These are phyloP conservation scores for Cryptocheilus praepositus DNA, from an alignment of 2,888 invertebrate genomes.

Conservation along the genomic window DNA sequence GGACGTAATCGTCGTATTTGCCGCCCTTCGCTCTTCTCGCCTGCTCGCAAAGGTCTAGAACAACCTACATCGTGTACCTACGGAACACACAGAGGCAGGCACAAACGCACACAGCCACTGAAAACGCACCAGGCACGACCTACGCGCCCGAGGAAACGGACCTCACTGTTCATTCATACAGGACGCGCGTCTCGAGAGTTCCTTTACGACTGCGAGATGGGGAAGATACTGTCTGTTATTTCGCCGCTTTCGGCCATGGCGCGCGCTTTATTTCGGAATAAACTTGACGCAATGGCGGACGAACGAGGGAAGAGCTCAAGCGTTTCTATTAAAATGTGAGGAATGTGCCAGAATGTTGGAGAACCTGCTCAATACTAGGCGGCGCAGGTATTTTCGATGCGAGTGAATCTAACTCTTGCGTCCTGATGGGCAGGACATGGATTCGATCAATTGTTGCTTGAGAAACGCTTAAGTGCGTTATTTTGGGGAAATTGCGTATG, in stretches of 20 bases:
- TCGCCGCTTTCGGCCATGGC: slow-evolving; percentile 13
- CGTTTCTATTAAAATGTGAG: no score
- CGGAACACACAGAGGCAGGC: no score
- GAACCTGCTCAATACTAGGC: no score
- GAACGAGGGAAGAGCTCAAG: no score
- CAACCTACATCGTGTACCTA: slow-evolving; percentile 19
- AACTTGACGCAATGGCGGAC: no score
- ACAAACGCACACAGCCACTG: background rate
- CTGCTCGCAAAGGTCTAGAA: slow-evolving; percentile 19
- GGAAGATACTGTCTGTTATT: slow-evolving; percentile 17
- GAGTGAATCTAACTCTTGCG: no score
- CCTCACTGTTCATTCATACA: slow-evolving; percentile 45
- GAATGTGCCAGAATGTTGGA: no score
- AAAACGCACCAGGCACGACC: slow-evolving; percentile 17
- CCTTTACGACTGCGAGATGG: slow-evolving; percentile 23
- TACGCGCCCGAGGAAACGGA: slow-evolving; percentile 32
- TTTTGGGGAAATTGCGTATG: no score
- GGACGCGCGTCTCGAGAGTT: slow-evolving; percentile 25
- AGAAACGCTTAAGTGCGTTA: no score
- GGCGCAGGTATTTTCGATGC: no score
- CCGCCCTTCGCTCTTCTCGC: slow-evolving; percentile 38
- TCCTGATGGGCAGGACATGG: no score
- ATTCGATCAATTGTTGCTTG: no score
- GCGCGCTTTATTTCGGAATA: background rate
- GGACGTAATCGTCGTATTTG: slow-evolving; percentile 45